Evolutionary conservation across 2,113 vertebrate genomes (phyloP).

Genomic region (Guaruba guarouba): DNA sequence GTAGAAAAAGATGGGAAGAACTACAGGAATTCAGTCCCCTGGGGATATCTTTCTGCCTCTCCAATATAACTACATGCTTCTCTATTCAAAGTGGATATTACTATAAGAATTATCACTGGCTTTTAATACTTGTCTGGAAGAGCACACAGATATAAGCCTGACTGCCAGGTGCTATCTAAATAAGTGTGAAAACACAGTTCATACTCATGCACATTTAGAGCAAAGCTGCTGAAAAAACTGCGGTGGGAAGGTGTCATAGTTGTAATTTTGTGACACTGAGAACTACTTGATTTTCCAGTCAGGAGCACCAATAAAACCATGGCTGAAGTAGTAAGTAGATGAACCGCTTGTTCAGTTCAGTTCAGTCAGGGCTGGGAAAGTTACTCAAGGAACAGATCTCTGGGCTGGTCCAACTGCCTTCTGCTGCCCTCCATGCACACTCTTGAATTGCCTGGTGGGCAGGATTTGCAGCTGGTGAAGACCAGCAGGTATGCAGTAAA

Average conservation of each 20-base stretch:
- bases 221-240: neutral
- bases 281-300: neutral
- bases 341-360: rapidly evolving
- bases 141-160: neutral
- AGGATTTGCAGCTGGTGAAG: neutral
- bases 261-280: neutral
- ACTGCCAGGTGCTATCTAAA: neutral
- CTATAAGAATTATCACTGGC: neutral
- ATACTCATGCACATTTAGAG: neutral
- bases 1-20: neutral
- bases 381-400: neutral
- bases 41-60: neutral
- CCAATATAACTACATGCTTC: neutral
- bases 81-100: neutral
- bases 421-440: neutral
- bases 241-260: neutral
- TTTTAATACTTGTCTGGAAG: neutral
- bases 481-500: neutral
- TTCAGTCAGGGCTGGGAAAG: neutral
- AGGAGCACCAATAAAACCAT: rapidly evolving
- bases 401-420: neutral
- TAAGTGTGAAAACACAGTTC: neutral
- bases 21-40: neutral
- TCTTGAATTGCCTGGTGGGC: neutral
- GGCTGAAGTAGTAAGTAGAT: rapidly evolving